These are phyloP conservation scores for Melanotaenia parkinsoni DNA, from an alignment of 2,797 vertebrate species.

Conservation along the genomic window DNA sequence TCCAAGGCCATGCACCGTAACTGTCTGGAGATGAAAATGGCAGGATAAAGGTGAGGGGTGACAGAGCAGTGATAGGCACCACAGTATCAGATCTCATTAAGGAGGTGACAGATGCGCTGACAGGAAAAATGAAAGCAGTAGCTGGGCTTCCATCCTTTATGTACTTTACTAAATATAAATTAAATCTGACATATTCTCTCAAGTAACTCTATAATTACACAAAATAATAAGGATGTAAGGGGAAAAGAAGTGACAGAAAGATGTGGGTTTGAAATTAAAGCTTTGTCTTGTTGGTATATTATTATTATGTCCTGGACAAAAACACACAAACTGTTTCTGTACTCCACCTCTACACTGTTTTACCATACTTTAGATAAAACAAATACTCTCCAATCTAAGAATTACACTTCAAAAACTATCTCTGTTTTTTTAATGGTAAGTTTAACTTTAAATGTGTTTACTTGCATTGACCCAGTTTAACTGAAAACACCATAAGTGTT, in stretches of 20 bases:
- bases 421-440: not conserved
- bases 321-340: not conserved
- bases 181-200: not conserved
- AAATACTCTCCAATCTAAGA: not conserved
- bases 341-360: not conserved
- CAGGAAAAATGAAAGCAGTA: constrained; percentile 35
- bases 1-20: constrained; percentile 56
- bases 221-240: not conserved
- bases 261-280: not conserved
- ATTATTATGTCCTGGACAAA: not conserved
- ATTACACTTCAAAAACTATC: not conserved
- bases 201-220: not conserved
- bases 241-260: not conserved
- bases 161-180: not conserved
- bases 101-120: constrained; percentile 41
- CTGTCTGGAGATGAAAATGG: constrained; percentile 26
- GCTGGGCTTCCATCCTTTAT: constrained; percentile 48
- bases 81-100: constrained; percentile 37
- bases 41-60: constrained; percentile 33
- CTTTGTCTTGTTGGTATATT: not conserved
- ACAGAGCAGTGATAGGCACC: constrained; percentile 21
- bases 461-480: not conserved
- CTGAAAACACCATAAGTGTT: not conserved
- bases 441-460: not conserved
- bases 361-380: not conserved